These are phyloP conservation scores for Carettochelys insculpta DNA, from an alignment of 2,113 vertebrate species.

Conservation along the genomic window DNA sequence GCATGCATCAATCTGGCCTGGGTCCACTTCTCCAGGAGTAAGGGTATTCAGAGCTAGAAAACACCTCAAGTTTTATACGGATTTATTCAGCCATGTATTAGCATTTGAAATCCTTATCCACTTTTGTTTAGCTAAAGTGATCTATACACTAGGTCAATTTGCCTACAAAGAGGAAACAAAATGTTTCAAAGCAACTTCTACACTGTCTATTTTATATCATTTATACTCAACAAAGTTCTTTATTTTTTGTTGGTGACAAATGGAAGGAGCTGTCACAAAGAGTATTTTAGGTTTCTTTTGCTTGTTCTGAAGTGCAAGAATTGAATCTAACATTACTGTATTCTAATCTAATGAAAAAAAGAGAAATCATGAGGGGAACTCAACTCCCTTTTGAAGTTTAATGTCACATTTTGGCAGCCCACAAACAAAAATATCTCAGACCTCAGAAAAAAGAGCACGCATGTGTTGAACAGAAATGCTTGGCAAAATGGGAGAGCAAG, in stretches of 20 bases:
- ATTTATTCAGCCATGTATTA: too few species aligned
- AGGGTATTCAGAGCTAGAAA: neutral
- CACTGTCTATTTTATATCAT: neutral
- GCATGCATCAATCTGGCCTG: neutral
- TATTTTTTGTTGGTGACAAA: neutral
- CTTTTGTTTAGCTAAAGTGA: neutral
- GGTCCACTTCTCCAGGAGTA: neutral
- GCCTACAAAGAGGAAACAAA: neutral
- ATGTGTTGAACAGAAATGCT: neutral
- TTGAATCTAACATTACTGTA: neutral
- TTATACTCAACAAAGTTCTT: neutral
- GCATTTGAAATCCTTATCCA: neutral
- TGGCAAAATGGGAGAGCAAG: neutral
- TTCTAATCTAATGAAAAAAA: neutral
- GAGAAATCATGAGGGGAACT: neutral
- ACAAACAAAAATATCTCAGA: neutral
- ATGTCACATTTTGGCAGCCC: neutral
- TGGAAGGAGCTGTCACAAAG: neutral
- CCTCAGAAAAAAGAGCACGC: neutral
- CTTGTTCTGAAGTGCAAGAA: fast-evolving
- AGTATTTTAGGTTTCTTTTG: too few species aligned
- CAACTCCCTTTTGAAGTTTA: neutral
- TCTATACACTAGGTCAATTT: neutral
- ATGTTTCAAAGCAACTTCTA: neutral
- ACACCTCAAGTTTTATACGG: neutral